These are phyloP conservation scores for Nymphalis c-album DNA, from an alignment of 2,888 invertebrate genomes.

Conservation along the genomic window DNA sequence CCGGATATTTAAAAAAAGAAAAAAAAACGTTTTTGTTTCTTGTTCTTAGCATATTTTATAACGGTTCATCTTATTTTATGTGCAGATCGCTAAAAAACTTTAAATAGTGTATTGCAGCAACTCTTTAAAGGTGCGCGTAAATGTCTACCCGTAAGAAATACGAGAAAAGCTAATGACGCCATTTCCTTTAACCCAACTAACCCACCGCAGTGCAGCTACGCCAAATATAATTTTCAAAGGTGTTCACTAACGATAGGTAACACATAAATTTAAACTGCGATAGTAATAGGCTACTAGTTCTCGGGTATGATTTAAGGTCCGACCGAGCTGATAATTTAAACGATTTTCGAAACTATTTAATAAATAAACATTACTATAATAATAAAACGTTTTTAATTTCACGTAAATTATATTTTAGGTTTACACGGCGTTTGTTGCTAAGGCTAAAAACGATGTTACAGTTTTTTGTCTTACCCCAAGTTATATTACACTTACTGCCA, in stretches of 20 bases:
- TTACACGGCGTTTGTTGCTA: too few species aligned
- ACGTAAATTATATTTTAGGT: background rate
- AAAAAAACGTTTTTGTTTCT: too few species aligned
- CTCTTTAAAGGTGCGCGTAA: conserved; percentile 63
- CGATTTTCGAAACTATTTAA: conserved; percentile 39
- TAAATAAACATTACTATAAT: conserved; percentile 12
- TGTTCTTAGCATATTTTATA: too few species aligned
- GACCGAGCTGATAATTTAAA: conserved; percentile 54
- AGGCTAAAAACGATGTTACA: too few species aligned
- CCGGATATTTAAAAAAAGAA: too few species aligned
- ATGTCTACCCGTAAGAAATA: conserved; percentile 70
- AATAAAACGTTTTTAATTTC: background rate
- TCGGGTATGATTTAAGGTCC: conserved; percentile 65
- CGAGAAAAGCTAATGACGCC: conserved; percentile 75
- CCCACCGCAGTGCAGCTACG: conserved; percentile 67
- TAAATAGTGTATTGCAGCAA: conserved; percentile 45
- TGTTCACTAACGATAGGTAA: conserved; percentile 69
- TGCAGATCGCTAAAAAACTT: conserved; percentile 37
- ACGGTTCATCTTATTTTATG: conserved; percentile 3
- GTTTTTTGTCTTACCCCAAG: too few species aligned
- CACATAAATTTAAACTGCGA: conserved; percentile 73
- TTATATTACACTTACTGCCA: too few species aligned
- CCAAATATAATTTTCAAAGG: conserved; percentile 75
- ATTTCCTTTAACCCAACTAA: conserved; percentile 63
- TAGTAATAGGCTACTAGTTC: conserved; percentile 66